phyloP scores from a whole-genome alignment of 2,113 vertebrate species.

The Nothoprocta perdicaria region DNA sequence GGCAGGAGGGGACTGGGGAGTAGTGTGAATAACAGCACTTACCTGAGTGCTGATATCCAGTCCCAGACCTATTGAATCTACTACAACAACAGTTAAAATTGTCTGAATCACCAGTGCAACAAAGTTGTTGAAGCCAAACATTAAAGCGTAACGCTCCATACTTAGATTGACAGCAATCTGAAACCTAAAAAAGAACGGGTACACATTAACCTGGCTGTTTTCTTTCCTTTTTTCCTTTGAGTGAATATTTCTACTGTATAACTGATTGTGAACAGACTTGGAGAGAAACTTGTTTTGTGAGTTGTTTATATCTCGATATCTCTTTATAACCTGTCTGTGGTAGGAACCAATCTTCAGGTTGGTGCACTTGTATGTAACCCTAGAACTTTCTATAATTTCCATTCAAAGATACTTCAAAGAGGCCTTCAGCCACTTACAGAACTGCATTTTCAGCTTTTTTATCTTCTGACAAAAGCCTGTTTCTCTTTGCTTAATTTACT shows the following conservation, averaged over 20 bases:
- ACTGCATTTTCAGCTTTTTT: not conserved
- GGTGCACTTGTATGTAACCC: not conserved
- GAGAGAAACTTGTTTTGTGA: not conserved
- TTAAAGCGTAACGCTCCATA: conserved; percentile 90
- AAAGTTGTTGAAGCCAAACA: conserved; percentile 92
- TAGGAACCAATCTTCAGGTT: not conserved
- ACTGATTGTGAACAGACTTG: not conserved
- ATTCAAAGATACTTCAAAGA: not conserved
- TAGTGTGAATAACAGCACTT: not conserved
- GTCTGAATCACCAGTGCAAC: conserved; percentile 87
- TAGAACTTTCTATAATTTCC: not conserved
- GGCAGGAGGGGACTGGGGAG: not conserved
- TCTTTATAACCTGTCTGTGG: not conserved
- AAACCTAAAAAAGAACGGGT: conserved; percentile 76
- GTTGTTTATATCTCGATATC: not conserved
- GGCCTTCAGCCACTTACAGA: not conserved
- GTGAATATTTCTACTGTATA: not conserved
- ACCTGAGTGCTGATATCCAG: conserved; percentile 87
- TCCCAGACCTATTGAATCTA: conserved; percentile 84
- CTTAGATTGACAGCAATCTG: conserved; percentile 88
- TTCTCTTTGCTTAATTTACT: not conserved
- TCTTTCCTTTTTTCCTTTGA: not conserved
- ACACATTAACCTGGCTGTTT: not conserved
- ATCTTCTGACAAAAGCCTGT: not conserved
- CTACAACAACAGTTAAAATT: conserved; percentile 84